Base-by-base conservation (phyloP, 1,140 invertebrate species). In the Aphaenogaster ashmeadi region DNA sequence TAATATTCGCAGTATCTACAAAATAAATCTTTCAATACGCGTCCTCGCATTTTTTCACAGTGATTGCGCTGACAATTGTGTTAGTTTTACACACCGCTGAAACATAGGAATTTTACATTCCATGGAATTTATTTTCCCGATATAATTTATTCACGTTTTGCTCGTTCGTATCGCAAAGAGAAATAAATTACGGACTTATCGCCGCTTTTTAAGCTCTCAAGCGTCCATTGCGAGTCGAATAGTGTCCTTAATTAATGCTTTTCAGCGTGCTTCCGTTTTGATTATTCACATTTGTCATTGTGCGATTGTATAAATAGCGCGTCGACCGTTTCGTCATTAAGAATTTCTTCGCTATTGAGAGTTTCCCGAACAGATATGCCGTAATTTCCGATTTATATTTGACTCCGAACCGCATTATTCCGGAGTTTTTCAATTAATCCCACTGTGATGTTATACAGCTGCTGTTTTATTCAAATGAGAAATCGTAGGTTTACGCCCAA, bases 371-470 rank as follows among this genome's bases (percentile, higher is more conserved):
- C 33, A 36, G n/a, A 27, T 52, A 38, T 54, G 75, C 74, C 18
- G 9, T 41, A 27, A 80, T 79, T 52, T 50, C 7, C 56, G 88
- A 87, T 79, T 87, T 87, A 67, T 78, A 84, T 90, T 87, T 79
- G 85, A 60, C 58, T 66, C 21, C 38, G 27, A 38, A 41, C 38
- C 64, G 41, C 21, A 54, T 87, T 87, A 79, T 74, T 69, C 33
- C n/a, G 15, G 66, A 90, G 88, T 90, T 90, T 89, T 90, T 90
- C 89, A 87, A 90, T 90, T 90, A 90, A 90, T 87, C 21, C 33
- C 89, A 47, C 62, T 33, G 58, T 2, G 44, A 27, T 13, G 77
- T 54, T 71, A 72, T 90, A 87, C 15, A 60, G 13, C 36, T 33
- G 85, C 18, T 74, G 79, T 85, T 84, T 90, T 90, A 90, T 87